Evolutionary conservation across 2,888 invertebrate species (phyloP).

Genomic region (Craniophora ligustri): DNA sequence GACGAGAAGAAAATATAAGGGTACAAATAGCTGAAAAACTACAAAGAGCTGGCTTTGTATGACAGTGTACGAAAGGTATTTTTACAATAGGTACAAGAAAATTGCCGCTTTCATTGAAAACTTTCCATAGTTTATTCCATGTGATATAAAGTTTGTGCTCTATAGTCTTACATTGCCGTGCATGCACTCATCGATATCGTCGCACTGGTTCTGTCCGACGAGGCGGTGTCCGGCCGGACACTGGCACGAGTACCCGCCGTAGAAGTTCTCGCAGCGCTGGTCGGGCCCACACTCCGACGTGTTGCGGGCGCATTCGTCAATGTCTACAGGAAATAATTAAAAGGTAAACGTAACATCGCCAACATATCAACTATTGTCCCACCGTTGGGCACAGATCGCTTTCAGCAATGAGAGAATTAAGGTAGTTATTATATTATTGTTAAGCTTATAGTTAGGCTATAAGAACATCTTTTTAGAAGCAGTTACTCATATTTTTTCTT

Average conservation of each 20-base stretch:
- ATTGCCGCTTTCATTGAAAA: no score
- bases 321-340: constrained; percentile 88
- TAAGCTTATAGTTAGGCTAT: no score
- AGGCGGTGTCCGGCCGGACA: constrained; percentile 92
- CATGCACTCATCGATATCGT: constrained; percentile 96
- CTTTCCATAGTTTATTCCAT: no score
- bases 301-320: constrained; percentile 94
- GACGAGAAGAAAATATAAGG: constrained; percentile 25
- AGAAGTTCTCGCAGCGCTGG: constrained; percentile 95
- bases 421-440: no score
- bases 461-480: no score
- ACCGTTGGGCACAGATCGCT: no score
- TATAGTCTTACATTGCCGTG: constrained; percentile 78
- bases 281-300: constrained; percentile 92
- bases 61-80: no score
- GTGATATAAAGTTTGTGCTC: constrained; percentile 3
- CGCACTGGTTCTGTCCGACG: constrained; percentile 89
- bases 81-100: no score
- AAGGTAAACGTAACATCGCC: no score
- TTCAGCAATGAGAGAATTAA: no score
- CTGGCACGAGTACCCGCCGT: constrained; percentile 94
- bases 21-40: not conserved
- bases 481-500: no score
- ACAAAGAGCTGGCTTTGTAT: not conserved
- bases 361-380: no score